Evolutionary conservation across 2,113 vertebrate species (phyloP).

Genomic region (Bos indicus): DNA sequence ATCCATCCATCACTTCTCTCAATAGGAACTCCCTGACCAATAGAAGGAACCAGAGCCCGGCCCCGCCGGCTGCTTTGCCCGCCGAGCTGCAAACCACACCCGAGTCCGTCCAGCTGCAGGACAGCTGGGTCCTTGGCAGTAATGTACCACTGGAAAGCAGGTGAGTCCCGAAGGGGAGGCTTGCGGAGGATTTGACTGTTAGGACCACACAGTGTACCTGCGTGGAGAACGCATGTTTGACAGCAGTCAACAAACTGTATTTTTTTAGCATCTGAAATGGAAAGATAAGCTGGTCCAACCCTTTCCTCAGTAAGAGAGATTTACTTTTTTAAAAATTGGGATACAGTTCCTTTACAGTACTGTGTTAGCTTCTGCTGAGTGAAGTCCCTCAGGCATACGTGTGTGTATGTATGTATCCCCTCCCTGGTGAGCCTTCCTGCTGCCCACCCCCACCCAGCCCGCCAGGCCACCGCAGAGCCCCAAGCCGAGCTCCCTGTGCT

Average conservation of each 20-base stretch:
- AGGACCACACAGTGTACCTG: background rate
- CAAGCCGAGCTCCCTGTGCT: background rate
- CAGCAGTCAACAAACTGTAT: rapidly evolving
- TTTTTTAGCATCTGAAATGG: background rate
- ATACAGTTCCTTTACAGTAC: background rate
- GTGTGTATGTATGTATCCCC: background rate
- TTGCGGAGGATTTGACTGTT: rapidly evolving
- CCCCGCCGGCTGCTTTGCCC: conserved; percentile 95
- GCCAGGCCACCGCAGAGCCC: background rate
- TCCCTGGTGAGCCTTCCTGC: background rate
- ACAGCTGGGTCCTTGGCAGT: conserved; percentile 99
- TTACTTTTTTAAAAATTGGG: background rate
- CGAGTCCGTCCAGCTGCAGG: conserved; percentile 99
- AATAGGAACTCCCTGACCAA: conserved; percentile 96
- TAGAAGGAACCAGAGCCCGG: conserved; percentile 96
- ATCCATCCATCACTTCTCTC: conserved; percentile 94
- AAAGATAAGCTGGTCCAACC: background rate
- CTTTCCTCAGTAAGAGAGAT: background rate
- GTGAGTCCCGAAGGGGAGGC: conserved; percentile 75
- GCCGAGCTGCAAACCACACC: conserved; percentile 99
- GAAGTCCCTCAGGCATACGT: background rate
- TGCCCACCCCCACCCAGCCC: background rate
- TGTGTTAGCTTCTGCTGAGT: background rate
- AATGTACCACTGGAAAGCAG: conserved; percentile 99
- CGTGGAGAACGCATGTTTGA: background rate